Percentiles rank a stretch among this genome's conserved stretches.
Evolutionary conservation across 2,888 invertebrate species (phyloP).

Genomic region (Tipula vernalis): DNA sequence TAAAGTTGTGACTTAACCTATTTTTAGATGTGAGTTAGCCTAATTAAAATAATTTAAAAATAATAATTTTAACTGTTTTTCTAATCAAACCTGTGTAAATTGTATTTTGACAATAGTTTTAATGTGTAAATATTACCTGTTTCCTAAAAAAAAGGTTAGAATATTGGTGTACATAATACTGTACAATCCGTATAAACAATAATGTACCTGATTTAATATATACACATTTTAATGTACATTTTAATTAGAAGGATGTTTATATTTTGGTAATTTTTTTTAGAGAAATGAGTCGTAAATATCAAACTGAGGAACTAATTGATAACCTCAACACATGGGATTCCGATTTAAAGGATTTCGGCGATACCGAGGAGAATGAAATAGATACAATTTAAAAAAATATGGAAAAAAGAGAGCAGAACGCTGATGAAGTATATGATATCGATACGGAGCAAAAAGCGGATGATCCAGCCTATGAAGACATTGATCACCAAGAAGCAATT

Average conservation of each 20-base stretch:
- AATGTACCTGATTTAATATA: background rate
- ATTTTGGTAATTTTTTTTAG: background rate
- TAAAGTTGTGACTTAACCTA: background rate
- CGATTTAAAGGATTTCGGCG: background rate
- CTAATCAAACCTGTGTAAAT: background rate
- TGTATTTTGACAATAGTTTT: background rate
- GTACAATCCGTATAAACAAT: background rate
- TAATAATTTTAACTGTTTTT: background rate
- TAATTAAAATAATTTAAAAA: background rate
- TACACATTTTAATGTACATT: background rate
- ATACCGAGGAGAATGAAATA: background rate
- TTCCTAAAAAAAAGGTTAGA: too few relatives aligned
- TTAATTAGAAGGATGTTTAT: background rate
- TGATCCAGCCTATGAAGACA: too few relatives aligned
- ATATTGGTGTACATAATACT: too few relatives aligned
- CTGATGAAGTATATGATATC: too few relatives aligned
- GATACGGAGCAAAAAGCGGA: too few relatives aligned
- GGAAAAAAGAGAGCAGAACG: too few relatives aligned
- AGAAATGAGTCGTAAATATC: background rate
- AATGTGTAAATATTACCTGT: background rate
- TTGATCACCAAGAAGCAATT: too few relatives aligned
- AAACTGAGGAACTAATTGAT: too few relatives aligned
- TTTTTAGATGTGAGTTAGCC: too few relatives aligned
- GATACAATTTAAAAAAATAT: too few relatives aligned
- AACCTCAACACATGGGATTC: background rate